Evolutionary conservation across 2,113 vertebrate genomes (phyloP).

Genomic region (Urocitellus parryii): DNA sequence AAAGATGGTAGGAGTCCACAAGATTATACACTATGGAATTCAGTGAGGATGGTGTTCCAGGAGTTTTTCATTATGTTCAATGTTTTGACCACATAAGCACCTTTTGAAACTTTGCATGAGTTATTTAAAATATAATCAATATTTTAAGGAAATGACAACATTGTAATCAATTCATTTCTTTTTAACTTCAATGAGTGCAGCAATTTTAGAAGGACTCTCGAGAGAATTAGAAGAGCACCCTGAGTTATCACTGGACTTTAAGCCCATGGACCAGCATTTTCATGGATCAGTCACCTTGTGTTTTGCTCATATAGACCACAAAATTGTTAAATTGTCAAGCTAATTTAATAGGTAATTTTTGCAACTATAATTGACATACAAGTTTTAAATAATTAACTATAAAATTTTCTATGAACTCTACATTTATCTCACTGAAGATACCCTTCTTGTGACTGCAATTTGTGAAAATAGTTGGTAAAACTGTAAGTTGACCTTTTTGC

Average conservation of each 20-base stretch:
- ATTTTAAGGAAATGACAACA: background rate
- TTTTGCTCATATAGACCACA: constrained; percentile 30
- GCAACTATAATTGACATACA: background rate
- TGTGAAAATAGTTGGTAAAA: background rate
- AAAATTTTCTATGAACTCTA: constrained; percentile 18
- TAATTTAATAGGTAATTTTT: background rate
- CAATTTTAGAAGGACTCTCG: constrained; percentile 36
- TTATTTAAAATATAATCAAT: background rate
- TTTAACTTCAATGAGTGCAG: constrained; percentile 6
- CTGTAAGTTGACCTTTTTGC: background rate
- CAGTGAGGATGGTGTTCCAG: background rate
- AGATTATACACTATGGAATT: background rate
- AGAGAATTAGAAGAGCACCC: background rate
- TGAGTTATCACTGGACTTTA: background rate
- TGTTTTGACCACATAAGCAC: background rate
- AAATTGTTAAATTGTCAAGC: constrained; percentile 9
- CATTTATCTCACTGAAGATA: background rate
- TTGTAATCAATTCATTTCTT: background rate
- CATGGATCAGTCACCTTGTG: background rate
- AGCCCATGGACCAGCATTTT: background rate
- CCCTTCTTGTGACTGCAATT: background rate
- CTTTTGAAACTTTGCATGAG: constrained; percentile 8
- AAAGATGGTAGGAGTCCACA: background rate
- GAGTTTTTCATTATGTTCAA: background rate
- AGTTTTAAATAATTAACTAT: background rate